These are phyloP conservation scores for Scartelaos histophorus DNA, from an alignment of 2,113 vertebrate genomes.

Conservation along the genomic window DNA sequence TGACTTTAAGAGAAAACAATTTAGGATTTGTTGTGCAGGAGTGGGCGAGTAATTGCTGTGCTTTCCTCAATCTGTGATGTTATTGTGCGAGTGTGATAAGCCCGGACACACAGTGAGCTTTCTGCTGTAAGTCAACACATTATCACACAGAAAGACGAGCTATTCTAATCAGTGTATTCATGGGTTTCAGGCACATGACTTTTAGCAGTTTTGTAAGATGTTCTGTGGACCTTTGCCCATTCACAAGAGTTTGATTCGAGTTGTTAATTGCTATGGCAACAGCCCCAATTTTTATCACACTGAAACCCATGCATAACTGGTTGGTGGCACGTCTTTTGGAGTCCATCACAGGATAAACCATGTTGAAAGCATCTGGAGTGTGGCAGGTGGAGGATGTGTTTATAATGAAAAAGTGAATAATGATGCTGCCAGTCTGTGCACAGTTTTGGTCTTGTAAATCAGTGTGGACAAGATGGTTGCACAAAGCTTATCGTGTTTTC, in stretches of 20 bases:
- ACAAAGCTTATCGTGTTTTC: background rate
- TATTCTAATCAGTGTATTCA: background rate
- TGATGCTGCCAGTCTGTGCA: conserved; percentile 4
- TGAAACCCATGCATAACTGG: background rate
- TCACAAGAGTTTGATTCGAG: too few species aligned
- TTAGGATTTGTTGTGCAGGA: conserved; percentile 16
- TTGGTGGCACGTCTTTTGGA: background rate
- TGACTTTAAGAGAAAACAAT: conserved; percentile 24
- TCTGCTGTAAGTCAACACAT: conserved; percentile 23
- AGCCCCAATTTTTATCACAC: background rate
- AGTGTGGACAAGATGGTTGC: background rate
- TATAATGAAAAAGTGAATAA: conserved; percentile 1
- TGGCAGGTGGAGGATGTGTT: conserved; percentile 6
- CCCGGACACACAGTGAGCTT: conserved; percentile 9
- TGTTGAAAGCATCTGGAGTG: background rate
- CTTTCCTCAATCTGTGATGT: conserved; percentile 24
- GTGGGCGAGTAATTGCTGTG: conserved; percentile 20
- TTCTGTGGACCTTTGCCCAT: too few species aligned
- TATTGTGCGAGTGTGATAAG: conserved; percentile 26
- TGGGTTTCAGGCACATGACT: background rate
- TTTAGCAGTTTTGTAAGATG: too few species aligned
- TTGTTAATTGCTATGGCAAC: background rate
- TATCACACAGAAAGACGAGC: background rate
- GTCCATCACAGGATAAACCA: background rate
- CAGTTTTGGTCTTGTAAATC: background rate